Evolutionary conservation across 92 coral and sea anemone genomes (phyloP).

Genomic region (Scolanthus callimorphus): DNA sequence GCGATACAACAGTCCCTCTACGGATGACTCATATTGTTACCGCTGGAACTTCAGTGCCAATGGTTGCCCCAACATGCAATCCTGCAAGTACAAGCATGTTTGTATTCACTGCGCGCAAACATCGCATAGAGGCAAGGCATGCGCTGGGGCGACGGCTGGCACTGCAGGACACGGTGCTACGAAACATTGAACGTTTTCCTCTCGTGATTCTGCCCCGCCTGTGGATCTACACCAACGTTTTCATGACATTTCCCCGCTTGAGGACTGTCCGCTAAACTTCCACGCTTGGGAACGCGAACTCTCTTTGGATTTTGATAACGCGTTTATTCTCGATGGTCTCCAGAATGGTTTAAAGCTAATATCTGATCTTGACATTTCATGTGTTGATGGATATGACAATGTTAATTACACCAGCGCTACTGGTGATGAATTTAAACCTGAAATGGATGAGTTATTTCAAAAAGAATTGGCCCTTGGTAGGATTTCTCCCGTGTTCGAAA

Average conservation of each 20-base stretch:
- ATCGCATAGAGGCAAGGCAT: background rate
- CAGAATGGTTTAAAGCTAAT: constrained; percentile 1
- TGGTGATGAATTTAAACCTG: constrained; percentile 11
- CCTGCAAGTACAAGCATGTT: constrained; percentile 7
- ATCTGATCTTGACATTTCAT: background rate
- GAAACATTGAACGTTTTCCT: background rate
- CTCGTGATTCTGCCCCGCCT: background rate
- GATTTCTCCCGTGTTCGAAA: constrained; percentile 1
- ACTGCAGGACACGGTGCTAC: too few relatives aligned
- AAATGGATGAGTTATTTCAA: constrained; percentile 8
- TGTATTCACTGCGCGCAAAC: constrained; percentile 5
- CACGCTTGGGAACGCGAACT: constrained; percentile 27
- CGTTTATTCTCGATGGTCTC: constrained; percentile 16
- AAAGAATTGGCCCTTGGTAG: background rate
- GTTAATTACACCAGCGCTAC: constrained; percentile 14
- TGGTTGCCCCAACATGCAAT: constrained; percentile 12
- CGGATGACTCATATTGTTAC: background rate
- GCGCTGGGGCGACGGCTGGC: too few relatives aligned
- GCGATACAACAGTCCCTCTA: background rate
- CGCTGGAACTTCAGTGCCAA: constrained; percentile 12
- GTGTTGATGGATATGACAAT: constrained; percentile 1
- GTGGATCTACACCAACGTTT: background rate
- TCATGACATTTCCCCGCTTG: too few relatives aligned
- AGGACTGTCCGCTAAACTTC: constrained; percentile 10
- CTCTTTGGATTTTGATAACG: background rate